Percentiles rank a stretch among this genome's conserved stretches.
phyloP scores from a whole-genome alignment of 1,140 invertebrate species.

The Ceratina japonica region DNA sequence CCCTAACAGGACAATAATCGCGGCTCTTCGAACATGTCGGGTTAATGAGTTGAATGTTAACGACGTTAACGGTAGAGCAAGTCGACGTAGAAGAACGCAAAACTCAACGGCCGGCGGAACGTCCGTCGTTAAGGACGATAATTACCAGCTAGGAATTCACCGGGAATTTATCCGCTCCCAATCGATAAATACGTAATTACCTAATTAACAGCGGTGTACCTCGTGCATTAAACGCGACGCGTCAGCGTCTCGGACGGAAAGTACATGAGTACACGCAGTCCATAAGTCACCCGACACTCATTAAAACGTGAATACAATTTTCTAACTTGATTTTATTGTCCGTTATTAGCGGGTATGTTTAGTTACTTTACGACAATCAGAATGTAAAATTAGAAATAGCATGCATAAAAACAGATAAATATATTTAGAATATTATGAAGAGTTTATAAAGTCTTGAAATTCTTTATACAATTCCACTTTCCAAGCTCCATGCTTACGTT shows the following conservation, averaged over 20 bases:
- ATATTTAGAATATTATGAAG: too few relatives aligned
- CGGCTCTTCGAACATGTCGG: background rate
- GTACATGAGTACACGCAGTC: too few relatives aligned
- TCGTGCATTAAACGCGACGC: background rate
- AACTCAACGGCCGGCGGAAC: background rate
- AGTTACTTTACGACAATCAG: too few relatives aligned
- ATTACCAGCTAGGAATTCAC: slow-evolving; percentile 18
- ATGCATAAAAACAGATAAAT: too few relatives aligned
- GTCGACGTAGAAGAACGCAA: slow-evolving; percentile 3
- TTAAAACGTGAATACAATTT: too few relatives aligned
- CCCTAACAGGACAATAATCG: background rate
- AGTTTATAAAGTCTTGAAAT: too few relatives aligned
- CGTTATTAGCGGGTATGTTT: too few relatives aligned
- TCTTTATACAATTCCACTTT: too few relatives aligned
- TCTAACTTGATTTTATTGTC: too few relatives aligned
- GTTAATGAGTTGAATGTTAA: slow-evolving; percentile 36
- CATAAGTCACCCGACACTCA: too few relatives aligned
- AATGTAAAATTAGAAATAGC: too few relatives aligned
- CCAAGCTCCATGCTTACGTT: too few relatives aligned
- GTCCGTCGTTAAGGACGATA: slow-evolving; percentile 1
- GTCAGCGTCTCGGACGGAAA: background rate
- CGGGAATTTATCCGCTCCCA: slow-evolving; percentile 4
- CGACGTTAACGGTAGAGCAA: slow-evolving; percentile 31
- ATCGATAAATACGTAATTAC: background rate
- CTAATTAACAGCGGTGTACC: background rate